Evolutionary conservation across 2,113 vertebrate genomes (phyloP), one percentile per base, ranked within the genome.

Genomic region (Tyrannus savana): DNA sequence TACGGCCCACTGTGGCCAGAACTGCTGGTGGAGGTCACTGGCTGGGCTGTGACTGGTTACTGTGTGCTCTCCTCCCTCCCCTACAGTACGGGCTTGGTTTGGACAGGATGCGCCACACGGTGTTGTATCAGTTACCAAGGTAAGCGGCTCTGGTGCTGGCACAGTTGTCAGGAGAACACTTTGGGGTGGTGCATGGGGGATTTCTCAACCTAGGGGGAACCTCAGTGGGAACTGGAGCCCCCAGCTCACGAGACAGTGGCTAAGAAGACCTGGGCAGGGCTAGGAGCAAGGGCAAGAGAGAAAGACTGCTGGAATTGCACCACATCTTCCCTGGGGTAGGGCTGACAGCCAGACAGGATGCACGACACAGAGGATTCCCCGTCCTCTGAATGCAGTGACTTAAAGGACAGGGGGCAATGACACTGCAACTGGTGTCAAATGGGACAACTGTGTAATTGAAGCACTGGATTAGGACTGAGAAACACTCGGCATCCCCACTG

Each of bases 71-170:
- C 52, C 52, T 91, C 62, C 52, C 44, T 64, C 16, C 46, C 78
- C 56, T n/a, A 66, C 55, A 31, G 22, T 2, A 10, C 0, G 23
- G 44, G 56, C 44, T 66, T 1, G 0, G 19, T 50, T 66, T 58
- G 50, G 28, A 21, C 77, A 35, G 39, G n/a, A 11, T 10, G 25
- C 6, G 19, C n/a, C 63, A 31, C 30, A 3, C 12, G 5, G 5
- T 35, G 21, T 0, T 68, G 15, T 19, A 17, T 3, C 37, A 33
- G 33, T 12, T 5, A 4, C 24, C 1, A 1, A 28, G 50, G 19
- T 19, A 53, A 80, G n/a, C 15, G 17, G 30, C 21, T 85, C n/a
- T 73, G 67, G 6, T 42, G 46, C n/a, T 60, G 82, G 31, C 41
- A 91, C 22, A 24, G 7, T 12, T 5, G 2, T 17, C 71, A 73